Base-by-base conservation (phyloP, 2,797 vertebrate genomes). In the Oreortyx pictus region DNA sequence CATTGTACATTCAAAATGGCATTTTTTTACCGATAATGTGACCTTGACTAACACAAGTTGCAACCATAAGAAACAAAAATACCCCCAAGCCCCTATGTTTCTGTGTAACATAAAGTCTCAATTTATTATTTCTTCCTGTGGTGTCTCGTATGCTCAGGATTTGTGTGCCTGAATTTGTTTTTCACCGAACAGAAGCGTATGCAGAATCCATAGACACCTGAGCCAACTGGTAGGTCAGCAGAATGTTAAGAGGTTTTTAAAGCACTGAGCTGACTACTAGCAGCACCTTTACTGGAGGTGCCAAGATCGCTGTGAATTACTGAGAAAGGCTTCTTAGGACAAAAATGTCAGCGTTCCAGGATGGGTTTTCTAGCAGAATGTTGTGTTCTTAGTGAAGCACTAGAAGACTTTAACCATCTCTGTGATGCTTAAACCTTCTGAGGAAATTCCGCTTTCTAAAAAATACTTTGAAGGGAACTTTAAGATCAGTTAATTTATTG, bases 71-170 rank as follows among this genome's bases (percentile, higher is more conserved):
- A 93, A 94, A 62, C 89, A 93, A 78, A 86, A 95, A 56, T 83
- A 82, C 80, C 82, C 81, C 80, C 70, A 83, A 95, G 79, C 59
- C 79, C 87, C 89, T 75, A 3, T 81, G 73, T 78, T 92, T 93
- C 70, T 92, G 70, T 95, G 94, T 95, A 86, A 90, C 82, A 49
- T 54, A 79, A 56, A 44, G 76, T 49, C 79, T 93, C 82, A 15
- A 91, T 91, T 89, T 95, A 92, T 94, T 95, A 41, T 92, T 95
- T 91, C 89, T 96, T 94, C 93, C 5, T 89, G 92, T 89, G 87
- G 85, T 93, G 92, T 79, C 85, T 52, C 19, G 52, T 35, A 8
- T 77, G 68, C 91, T 91, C 89, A 85, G 92, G 93, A 68, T 83
- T 62, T 90, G 84, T 85, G 76, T 94, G 88, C 65, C 9, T 88